Conservation (phyloP, 2,113 vertebrate species). For the Globicephala melas region DNA sequence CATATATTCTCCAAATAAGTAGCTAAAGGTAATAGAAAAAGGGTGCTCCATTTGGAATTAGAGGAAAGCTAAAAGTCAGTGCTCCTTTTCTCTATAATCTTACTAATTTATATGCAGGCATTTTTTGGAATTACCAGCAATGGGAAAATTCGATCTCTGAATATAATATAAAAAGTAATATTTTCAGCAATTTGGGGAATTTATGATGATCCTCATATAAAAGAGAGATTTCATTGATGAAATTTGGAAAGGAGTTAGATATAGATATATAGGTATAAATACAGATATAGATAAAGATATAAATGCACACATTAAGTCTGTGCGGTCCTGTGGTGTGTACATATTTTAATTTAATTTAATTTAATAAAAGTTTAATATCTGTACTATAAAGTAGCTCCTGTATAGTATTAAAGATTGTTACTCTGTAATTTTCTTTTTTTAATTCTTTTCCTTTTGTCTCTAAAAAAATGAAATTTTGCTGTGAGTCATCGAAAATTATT, state of each 20-base stretch:
- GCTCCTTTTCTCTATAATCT: background rate
- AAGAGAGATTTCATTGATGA: background rate
- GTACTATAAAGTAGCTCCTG: background rate
- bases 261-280: background rate
- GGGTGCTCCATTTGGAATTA: background rate
- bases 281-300: no score
- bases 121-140: background rate
- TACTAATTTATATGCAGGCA: background rate
- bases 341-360: background rate
- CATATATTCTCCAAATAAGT: background rate
- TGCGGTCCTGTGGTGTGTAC: background rate
- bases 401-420: background rate
- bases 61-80: background rate
- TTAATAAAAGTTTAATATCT: background rate
- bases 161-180: slow-evolving; percentile 23
- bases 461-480: background rate
- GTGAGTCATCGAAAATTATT: background rate
- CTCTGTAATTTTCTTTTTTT: background rate
- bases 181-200: background rate
- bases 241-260: background rate
- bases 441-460: background rate
- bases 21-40: background rate
- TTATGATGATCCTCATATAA: background rate
- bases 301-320: background rate
- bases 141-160: background rate